These are phyloP conservation scores for Euthynnus affinis DNA, from an alignment of 2,797 vertebrate genomes.

Conservation along the genomic window DNA sequence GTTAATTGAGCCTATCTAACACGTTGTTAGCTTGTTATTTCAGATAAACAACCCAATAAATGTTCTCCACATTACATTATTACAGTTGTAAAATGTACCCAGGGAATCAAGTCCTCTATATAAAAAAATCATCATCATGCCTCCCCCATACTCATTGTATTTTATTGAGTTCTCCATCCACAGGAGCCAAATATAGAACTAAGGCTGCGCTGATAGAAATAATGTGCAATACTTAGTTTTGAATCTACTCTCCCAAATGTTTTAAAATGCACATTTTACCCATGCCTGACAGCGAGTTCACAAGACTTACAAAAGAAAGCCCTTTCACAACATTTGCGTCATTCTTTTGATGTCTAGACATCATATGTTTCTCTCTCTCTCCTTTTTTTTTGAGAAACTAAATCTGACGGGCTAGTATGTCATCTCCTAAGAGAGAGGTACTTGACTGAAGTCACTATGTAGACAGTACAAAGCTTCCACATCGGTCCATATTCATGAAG, in stretches of 20 bases:
- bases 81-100: constrained; percentile 76
- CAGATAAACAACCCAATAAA: constrained; percentile 82
- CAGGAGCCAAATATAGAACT: constrained; percentile 74
- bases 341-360: constrained; percentile 82
- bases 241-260: constrained; percentile 66
- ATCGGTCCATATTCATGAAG: constrained; percentile 84
- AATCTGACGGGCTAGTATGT: constrained; percentile 79
- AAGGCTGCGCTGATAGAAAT: constrained; percentile 68
- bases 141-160: constrained; percentile 66
- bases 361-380: constrained; percentile 67
- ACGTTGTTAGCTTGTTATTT: constrained; percentile 73
- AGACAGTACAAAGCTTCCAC: constrained; percentile 81
- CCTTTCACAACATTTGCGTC: constrained; percentile 85
- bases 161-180: constrained; percentile 75
- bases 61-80: constrained; percentile 79
- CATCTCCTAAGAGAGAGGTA: constrained; percentile 81
- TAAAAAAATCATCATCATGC: constrained; percentile 60
- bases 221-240: constrained; percentile 72
- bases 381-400: constrained; percentile 52
- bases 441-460: constrained; percentile 82
- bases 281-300: constrained; percentile 77
- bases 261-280: constrained; percentile 77
- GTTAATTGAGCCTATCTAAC: constrained; percentile 78
- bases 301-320: constrained; percentile 78
- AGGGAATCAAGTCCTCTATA: constrained; percentile 69